phyloP scores from a whole-genome alignment of 2,888 invertebrate species.

The Drosophila borborema region DNA sequence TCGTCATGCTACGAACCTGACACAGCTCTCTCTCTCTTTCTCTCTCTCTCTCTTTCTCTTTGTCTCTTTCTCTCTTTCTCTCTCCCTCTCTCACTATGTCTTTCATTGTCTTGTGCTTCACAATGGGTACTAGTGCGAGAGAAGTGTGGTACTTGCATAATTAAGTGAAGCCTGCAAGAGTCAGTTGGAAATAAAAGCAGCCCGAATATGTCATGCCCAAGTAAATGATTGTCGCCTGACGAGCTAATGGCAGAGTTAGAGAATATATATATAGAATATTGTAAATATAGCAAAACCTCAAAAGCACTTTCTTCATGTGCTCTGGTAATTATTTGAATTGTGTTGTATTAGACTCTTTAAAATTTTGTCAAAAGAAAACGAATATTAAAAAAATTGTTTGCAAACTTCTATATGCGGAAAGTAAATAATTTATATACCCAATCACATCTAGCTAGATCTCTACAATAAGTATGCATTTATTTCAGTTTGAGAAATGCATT shows the following conservation, averaged over 20 bases:
- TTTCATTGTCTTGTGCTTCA: background rate
- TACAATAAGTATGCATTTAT: background rate
- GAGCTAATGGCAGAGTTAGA: background rate
- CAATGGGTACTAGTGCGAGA: background rate
- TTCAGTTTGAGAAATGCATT: background rate
- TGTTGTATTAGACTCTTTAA: no score
- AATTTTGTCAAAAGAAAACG: no score
- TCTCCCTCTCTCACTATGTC: no score
- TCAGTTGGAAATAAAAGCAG: background rate
- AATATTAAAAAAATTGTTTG: no score
- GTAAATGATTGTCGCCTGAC: background rate
- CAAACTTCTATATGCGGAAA: no score
- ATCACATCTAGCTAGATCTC: background rate
- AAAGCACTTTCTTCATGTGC: no score
- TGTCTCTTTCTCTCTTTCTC: no score
- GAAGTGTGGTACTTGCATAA: background rate
- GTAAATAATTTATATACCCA: background rate
- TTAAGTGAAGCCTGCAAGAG: conserved; percentile 3
- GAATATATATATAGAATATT: background rate
- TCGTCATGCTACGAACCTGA: background rate
- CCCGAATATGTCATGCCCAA: background rate
- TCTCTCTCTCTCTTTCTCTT: no score
- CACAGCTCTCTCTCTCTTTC: background rate
- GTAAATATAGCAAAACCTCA: background rate
- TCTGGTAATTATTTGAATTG: no score